A percentile compares a stretch with the other conserved stretches of the same genome.
Conservation (phyloP, 2,113 vertebrate species). For the Onychostoma macrolepis region DNA sequence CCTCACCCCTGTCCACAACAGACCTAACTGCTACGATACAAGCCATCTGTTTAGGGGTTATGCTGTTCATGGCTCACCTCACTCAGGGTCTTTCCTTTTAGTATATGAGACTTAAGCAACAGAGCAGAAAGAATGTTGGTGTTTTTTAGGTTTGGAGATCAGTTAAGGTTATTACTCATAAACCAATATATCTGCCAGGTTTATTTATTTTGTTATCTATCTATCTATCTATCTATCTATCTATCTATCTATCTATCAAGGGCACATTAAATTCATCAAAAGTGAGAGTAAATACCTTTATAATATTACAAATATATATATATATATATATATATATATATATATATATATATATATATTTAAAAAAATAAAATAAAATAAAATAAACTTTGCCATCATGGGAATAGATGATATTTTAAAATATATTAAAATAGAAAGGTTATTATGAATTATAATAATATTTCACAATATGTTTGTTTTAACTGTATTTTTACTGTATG, state of each 20-base stretch:
- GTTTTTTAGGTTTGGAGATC: background rate
- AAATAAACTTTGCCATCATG: background rate
- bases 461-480: background rate
- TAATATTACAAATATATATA: too few species aligned
- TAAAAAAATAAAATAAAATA: too few species aligned
- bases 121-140: background rate
- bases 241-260: too few species aligned
- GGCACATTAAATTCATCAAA: too few species aligned
- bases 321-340: too few species aligned
- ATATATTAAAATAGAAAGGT: background rate
- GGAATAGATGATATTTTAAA: background rate
- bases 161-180: background rate
- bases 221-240: too few species aligned
- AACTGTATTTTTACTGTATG: background rate
- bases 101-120: background rate
- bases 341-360: too few species aligned
- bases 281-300: too few species aligned
- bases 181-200: background rate
- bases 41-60: constrained; percentile 9
- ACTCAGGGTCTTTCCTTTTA: constrained; percentile 10
- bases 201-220: too few species aligned
- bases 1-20: background rate
- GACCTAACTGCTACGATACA: background rate
- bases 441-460: background rate
- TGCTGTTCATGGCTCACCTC: constrained; percentile 12